Conservation (phyloP, 2,113 vertebrate genomes). For the Podarcis cretensis region DNA sequence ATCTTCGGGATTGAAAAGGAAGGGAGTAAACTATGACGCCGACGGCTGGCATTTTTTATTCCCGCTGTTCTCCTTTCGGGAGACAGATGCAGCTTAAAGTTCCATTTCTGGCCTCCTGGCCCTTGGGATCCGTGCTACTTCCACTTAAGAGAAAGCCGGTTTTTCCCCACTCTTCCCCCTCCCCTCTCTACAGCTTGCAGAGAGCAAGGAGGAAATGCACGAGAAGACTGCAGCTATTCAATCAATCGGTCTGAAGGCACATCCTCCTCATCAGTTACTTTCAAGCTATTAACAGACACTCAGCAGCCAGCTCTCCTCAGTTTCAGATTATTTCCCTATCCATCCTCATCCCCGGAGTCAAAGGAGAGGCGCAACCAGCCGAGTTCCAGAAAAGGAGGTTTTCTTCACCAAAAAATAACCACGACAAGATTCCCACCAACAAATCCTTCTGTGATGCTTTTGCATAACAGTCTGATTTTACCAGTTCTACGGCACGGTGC, state of each 20-base stretch:
- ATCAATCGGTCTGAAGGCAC: conserved; percentile 88
- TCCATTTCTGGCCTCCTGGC: conserved; percentile 71
- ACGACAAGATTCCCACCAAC: background rate
- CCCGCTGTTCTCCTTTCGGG: conserved; percentile 65
- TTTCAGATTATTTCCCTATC: conserved; percentile 61
- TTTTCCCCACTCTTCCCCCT: conserved; percentile 62
- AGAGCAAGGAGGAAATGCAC: conserved; percentile 64
- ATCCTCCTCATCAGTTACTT: conserved; percentile 87
- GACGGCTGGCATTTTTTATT: conserved; percentile 72
- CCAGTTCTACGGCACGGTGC: conserved; percentile 25
- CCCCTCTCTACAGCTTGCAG: conserved; percentile 71
- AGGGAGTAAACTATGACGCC: conserved; percentile 64
- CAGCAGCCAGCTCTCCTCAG: conserved; percentile 62
- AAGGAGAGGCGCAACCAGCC: conserved; percentile 60
- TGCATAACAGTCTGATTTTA: conserved; percentile 43
- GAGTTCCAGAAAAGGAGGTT: conserved; percentile 67
- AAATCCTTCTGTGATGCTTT: conserved; percentile 53
- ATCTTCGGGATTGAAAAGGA: conserved; percentile 69
- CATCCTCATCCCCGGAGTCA: conserved; percentile 60
- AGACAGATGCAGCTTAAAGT: conserved; percentile 71
- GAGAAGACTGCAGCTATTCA: conserved; percentile 86
- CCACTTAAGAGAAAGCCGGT: conserved; percentile 67
- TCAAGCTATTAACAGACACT: conserved; percentile 80
- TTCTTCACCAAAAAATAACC: conserved; percentile 40
- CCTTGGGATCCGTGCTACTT: conserved; percentile 77